Evolutionary conservation across 1,140 invertebrate genomes (phyloP), one percentile per base, ranked within the genome.

Genomic region (Vollenhovia emeryi): DNA sequence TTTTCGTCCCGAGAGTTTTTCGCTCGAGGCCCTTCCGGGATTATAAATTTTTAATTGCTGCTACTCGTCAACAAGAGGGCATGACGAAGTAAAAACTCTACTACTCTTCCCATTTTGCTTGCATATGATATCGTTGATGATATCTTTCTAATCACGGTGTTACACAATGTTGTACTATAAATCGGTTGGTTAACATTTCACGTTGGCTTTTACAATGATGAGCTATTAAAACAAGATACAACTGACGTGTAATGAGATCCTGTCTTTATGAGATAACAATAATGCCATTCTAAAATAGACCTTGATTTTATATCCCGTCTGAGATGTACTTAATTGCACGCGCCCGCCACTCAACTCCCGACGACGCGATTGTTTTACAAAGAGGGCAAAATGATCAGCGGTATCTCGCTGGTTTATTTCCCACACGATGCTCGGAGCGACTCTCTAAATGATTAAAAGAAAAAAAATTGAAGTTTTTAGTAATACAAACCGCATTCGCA

Each of bases 261-360:
- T 69, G 33, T 55, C 36, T 43, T 80, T 80, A 9, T 15, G 24
- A 80, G 64, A 80, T 71, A 62, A 71, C 64, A 57, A 64, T 69
- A 69, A 55, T 55, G 24, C n/a, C 64, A 27, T 33, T 80, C 40
- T 55, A 36, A 79, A 43, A 50, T 50, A 68, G 43, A 50, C 75
- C 66, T 82, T 82, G 66, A 73, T 80, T 66, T 43, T 71, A 27
- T 33, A 55, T 71, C 8, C 52, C 15, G 43, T 40, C n/a, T 68
- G 59, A 78, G 43, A 43, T 66, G 21, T 55, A 15, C 18, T 73
- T 71, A 73, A 71, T 82, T 82, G 13, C 43, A 30, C 15, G 48
- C 57, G 57, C 50, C 64, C 71, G 75, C 21, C 75, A 64, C 30
- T 59, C 40, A 48, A n/a, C n/a, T 78, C 2, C 43, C 66, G 13